Conservation (phyloP, 92 coral and sea anemone genomes). For the Palythoa caribaeorum region DNA sequence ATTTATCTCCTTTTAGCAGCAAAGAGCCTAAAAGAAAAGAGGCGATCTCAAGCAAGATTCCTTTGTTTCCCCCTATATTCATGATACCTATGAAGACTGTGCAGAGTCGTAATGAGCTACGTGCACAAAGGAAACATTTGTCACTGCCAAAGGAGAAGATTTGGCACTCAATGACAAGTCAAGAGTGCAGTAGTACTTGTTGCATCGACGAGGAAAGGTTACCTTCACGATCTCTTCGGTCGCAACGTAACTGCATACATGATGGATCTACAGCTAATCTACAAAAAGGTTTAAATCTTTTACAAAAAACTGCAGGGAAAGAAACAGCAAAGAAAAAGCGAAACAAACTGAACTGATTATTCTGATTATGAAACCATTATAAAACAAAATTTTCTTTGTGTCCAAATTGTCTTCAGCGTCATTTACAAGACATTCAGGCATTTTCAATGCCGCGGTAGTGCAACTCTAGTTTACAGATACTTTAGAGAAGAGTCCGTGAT, state of each 20-base stretch:
- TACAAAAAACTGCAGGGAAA: neutral
- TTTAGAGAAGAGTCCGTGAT: too few species aligned
- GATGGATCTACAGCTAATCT: neutral
- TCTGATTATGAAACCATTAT: neutral
- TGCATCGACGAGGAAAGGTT: neutral
- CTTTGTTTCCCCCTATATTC: constrained; percentile 13
- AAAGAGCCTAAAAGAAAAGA: neutral
- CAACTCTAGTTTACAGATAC: too few species aligned
- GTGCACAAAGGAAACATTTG: neutral
- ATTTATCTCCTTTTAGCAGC: constrained; percentile 26
- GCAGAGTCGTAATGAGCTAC: neutral
- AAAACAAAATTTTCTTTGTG: neutral
- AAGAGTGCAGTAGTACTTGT: neutral
- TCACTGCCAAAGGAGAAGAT: neutral
- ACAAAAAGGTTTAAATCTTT: neutral
- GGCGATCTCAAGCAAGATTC: neutral
- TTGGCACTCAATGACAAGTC: neutral
- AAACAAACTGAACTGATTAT: neutral
- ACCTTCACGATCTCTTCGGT: neutral
- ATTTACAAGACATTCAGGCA: too few species aligned
- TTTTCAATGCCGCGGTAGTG: too few species aligned
- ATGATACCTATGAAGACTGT: neutral
- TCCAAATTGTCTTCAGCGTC: too few species aligned
- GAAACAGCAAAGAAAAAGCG: neutral
- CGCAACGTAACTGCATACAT: neutral